Evolutionary conservation across 2,888 invertebrate genomes (phyloP).

Genomic region (Tachina lurida): DNA sequence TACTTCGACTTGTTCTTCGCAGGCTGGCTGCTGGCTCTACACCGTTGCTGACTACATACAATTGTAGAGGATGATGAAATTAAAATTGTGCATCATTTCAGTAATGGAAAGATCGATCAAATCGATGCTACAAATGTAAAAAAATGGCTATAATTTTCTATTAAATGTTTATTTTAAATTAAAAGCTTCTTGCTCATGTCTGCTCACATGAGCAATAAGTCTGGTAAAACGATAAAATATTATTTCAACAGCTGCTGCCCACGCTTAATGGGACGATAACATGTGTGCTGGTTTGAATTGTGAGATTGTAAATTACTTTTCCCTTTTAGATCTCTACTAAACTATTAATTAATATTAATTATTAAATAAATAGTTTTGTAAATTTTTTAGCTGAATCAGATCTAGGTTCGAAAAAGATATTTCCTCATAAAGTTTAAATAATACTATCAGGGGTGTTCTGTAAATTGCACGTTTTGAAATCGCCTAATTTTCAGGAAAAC

Average conservation of each 20-base stretch:
- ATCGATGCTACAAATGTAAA: conserved; percentile 44
- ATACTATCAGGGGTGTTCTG: no score
- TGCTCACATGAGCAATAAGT: background rate
- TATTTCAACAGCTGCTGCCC: conserved; percentile 46
- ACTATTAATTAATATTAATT: no score
- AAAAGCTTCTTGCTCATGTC: conserved; percentile 18
- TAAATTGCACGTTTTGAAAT: no score
- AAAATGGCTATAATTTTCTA: conserved; percentile 56
- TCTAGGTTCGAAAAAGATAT: no score
- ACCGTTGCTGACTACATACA: conserved; percentile 1
- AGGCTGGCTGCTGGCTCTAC: background rate
- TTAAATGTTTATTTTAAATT: conserved; percentile 59
- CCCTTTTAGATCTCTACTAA: background rate
- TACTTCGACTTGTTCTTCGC: conserved; percentile 7
- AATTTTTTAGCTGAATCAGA: no score
- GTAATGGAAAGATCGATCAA: conserved; percentile 66
- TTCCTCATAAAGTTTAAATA: no score
- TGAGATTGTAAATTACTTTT: background rate
- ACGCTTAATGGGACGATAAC: conserved; percentile 40
- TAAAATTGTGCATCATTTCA: conserved; percentile 54
- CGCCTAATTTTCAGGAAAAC: no score
- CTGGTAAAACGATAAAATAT: background rate
- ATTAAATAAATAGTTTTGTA: no score
- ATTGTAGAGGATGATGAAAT: conserved; percentile 36
- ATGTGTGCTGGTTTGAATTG: background rate